Evolutionary conservation across 2,113 vertebrate species (phyloP), one percentile per base, ranked within the genome.

Genomic region (Pomatorhinus ruficollis): DNA sequence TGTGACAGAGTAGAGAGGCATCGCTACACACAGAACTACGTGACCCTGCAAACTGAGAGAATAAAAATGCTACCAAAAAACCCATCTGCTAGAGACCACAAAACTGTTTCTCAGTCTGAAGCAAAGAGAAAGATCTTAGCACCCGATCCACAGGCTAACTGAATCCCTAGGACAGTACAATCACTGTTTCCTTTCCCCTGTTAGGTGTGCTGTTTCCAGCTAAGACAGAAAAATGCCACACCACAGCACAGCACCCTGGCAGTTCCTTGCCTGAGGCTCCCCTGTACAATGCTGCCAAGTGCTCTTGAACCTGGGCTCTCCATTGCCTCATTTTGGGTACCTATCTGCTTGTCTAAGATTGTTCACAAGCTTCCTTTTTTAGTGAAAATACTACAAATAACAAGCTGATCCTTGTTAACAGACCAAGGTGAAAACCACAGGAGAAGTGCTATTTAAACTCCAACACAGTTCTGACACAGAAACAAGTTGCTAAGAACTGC

Each of bases 71-170:
- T 49, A 84, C 12, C 1, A 68, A 68, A 53, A 59, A 83, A 57
- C 0, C 8, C 23, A 19, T 31, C 54, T 89, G 28, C 60, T 86
- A 42, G 39, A 92, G 65, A 89, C 63, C 80, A 86, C 64, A 66
- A 37, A 92, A 50, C 33, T 28, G n/a, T 20, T 91, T 71, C 31
- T 79, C 50, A 77, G 53, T 24, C 66, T 88, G 88, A 86, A 83
- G 83, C 42, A 70, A 80, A 8, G 30, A 39, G 54, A 83, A 86
- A 49, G 54, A 65, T 24, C 20, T 30, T 15, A 56, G 37, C 1
- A 3, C 5, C 17, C 13, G 23, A 57, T 53, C 44, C 75, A 57
- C 49, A 53, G 30, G 71, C 33, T 19, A 68, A 68, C 17, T 24
- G 63, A 71, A 79, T 64, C 85, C 76, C 60, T 39, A 45, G 21